Base-by-base conservation (phyloP, 2,888 invertebrate species). In the Orchesella flavescens region DNA sequence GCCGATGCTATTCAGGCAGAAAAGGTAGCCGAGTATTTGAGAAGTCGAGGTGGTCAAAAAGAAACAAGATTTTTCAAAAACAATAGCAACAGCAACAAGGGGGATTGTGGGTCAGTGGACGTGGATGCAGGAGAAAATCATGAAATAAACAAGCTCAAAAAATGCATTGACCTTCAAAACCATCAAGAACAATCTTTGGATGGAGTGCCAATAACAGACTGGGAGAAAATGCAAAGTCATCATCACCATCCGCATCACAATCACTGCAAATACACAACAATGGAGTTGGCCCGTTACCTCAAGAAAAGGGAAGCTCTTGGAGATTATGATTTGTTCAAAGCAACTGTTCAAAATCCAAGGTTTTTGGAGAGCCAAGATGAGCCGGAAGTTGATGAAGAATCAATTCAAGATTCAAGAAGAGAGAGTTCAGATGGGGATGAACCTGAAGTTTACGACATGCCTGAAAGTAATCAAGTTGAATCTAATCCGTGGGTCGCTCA, bases 241-340 rank as follows among this genome's bases (percentile, higher is more conserved):
- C 17, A 59, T 3, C n/a, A 71, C n/a, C 21, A 53, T 34, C 21
- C 7, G 9, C 5, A 21, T 19, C 10, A 21, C 5, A 15, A 55
- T 55, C 5, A 55, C 49, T 24, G 71, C 0, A 71, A 78, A 43
- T 71, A 55, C n/a, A 72, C 21, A 10, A 49, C 63, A 10, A 21
- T 43, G 4, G 69, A 66, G 1, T 44, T 81, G 24, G 68, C 75
- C 7, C 43, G 49, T 10, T 81, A 74, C n/a, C 13, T 81, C n/a
- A 81, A 69, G 57, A 17, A 74, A 21, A n/a, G 81, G 4, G 81
- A 81, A 46, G 65, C 43, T 7, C 21, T 49, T 15, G 81, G 81
- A 3, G 69, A 74, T 23, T 81, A 81, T 46, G 81, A 81, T 53
- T 24, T 81, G 59, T 81, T 75, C 75, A 19, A 17, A 12, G 68